These are phyloP conservation scores for Drosophila mimica DNA, from an alignment of 2,888 invertebrate genomes.

Conservation along the genomic window DNA sequence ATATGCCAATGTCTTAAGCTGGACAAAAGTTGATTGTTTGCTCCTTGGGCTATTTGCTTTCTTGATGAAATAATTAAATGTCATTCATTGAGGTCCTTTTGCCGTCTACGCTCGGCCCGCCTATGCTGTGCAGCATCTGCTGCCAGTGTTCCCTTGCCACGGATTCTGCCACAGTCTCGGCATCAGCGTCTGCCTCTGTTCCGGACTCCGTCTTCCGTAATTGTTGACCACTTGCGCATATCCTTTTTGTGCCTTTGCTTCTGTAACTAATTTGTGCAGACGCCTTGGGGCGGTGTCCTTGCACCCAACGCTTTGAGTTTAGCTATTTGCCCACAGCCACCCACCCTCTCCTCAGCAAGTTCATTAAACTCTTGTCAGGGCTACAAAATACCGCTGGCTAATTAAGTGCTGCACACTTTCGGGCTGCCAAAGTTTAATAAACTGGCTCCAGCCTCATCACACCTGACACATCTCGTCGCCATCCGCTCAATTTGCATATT, in stretches of 20 bases:
- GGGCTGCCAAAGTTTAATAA: slow-evolving; percentile 60
- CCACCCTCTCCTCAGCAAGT: slow-evolving; percentile 31
- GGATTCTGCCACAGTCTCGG: neutral
- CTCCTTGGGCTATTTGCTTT: slow-evolving; percentile 77
- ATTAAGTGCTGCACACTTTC: slow-evolving; percentile 68
- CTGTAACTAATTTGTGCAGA: slow-evolving; percentile 73
- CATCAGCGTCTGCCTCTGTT: neutral
- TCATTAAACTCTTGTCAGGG: slow-evolving; percentile 59
- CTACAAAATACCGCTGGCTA: slow-evolving; percentile 44
- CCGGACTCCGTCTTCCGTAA: slow-evolving; percentile 39
- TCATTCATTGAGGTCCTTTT: slow-evolving; percentile 73
- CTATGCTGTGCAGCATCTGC: slow-evolving; percentile 32
- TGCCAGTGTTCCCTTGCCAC: slow-evolving; percentile 25
- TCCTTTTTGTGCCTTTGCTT: slow-evolving; percentile 61
- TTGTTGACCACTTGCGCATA: slow-evolving; percentile 77
- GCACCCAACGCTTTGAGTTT: slow-evolving; percentile 56
- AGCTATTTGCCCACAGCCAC: slow-evolving; percentile 23
- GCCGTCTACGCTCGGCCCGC: slow-evolving; percentile 29
- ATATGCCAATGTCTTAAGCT: slow-evolving; percentile 63
- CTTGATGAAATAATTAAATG: slow-evolving; percentile 82
- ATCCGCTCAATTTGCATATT: slow-evolving; percentile 67
- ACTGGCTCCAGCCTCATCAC: slow-evolving; percentile 51
- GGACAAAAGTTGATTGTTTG: slow-evolving; percentile 71
- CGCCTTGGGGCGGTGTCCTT: slow-evolving; percentile 54
- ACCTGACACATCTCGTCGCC: slow-evolving; percentile 51